Base-by-base conservation (phyloP, 2,888 invertebrate genomes). In the Cyaniris semiargus region DNA sequence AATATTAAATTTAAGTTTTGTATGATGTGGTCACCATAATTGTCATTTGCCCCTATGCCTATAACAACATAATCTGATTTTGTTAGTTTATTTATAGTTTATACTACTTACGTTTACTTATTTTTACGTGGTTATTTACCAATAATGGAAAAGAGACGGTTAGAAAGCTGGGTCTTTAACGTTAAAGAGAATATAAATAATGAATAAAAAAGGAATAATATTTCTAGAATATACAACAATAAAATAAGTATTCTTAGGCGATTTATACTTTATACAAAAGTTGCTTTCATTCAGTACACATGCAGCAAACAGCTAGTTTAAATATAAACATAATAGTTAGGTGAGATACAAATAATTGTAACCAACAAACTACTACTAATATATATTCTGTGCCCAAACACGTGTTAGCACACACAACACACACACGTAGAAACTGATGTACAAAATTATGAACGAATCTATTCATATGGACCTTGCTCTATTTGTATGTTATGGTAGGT, bases 401-500 rank as follows among this genome's bases (percentile, higher is more conserved):
- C 23, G n/a, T 58, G 58, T 21, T 58, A 7, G 23, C 8, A 8
- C 21, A 58, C 60, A 27, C 23, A 60, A 3, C 34, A 27, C 66
- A 6, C 21, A 66, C 15, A 27, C 4, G 10, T 2, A 23, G 8
- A 60, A 21, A 60, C 23, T 58, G 21, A 7, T 58, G 21, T 58
- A 58, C 21, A 58, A n/a, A n/a, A 18, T 60, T 27, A 60, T 60
- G 60, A 60, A 60, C 60, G 13, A 23, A 60, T 23, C 60, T 60
- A 60, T 60, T 60, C 60, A 60, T 60, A 60, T 5, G 23, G 60
- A 60, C 60, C 60, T 27, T 60, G 60, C 13, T 60, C 60, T 44
- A 53, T 66, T 7, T 66, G 66, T 66, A 27, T 66, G 27, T 66
- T 66, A 66, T 66, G 66, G 27, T 66, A 31, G 66, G 66, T 66